A percentile compares a stretch with the other conserved stretches of the same genome.
Evolutionary conservation across 2,888 invertebrate species (phyloP).

Genomic region (Monochamus alternatus): DNA sequence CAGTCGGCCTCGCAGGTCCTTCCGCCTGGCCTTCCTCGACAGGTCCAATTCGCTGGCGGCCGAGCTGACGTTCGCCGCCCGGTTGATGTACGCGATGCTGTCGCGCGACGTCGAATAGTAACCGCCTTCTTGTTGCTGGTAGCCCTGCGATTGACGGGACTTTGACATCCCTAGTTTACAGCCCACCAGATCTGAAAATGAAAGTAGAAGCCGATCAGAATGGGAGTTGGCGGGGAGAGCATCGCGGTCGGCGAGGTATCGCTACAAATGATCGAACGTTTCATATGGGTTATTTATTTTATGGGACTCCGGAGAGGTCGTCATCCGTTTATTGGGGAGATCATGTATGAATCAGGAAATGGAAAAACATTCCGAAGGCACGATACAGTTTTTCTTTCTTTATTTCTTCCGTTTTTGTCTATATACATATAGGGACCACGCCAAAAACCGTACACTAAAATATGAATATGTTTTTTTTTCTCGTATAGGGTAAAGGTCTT

Average conservation of each 20-base stretch:
- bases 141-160: slow-evolving; percentile 71
- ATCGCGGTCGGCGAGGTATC: slow-evolving; percentile 27
- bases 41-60: slow-evolving; percentile 86
- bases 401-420: background rate
- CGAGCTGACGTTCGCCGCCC: slow-evolving; percentile 76
- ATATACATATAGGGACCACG: background rate
- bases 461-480: too few relatives aligned
- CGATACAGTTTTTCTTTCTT: background rate
- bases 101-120: slow-evolving; percentile 83
- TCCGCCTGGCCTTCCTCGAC: slow-evolving; percentile 79
- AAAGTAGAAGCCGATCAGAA: slow-evolving; percentile 22
- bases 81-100: slow-evolving; percentile 78
- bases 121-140: slow-evolving; percentile 73
- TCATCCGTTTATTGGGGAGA: slow-evolving; percentile 13
- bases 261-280: slow-evolving; percentile 29
- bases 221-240: background rate
- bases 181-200: slow-evolving; percentile 81
- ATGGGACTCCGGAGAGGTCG: slow-evolving; percentile 16
- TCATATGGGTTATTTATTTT: slow-evolving; percentile 32
- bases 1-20: slow-evolving; percentile 76
- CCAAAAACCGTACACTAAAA: too few relatives aligned
- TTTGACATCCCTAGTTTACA: slow-evolving; percentile 83
- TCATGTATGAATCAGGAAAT: slow-evolving; percentile 26
- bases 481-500: too few relatives aligned
- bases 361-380: slow-evolving; percentile 15